Evolutionary conservation across 1,140 invertebrate species (phyloP).

Genomic region (Brachionus koreanus): DNA sequence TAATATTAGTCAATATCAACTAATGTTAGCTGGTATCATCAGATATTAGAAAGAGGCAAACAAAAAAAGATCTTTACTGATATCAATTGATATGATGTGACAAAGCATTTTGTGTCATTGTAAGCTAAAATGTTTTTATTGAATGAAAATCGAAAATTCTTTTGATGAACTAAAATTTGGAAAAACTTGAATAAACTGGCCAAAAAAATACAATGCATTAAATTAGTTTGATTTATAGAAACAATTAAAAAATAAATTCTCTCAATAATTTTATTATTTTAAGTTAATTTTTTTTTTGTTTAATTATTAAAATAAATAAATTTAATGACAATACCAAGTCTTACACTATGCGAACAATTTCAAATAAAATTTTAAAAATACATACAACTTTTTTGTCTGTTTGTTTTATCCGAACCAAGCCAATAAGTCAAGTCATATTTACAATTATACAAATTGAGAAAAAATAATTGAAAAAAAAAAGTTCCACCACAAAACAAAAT

Average conservation of each 20-base stretch:
- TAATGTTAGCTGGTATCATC: no score
- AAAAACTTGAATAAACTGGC: no score
- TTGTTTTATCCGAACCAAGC: neutral
- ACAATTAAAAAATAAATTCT: neutral
- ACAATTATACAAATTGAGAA: neutral
- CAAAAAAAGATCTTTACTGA: no score
- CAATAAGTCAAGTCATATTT: neutral
- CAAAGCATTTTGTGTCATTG: no score
- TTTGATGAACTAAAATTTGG: no score
- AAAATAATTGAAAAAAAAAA: neutral
- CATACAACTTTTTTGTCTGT: neutral
- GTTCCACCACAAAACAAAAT: neutral
- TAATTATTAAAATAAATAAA: neutral
- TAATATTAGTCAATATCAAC: no score
- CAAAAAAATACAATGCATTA: no score
- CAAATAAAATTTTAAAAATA: neutral
- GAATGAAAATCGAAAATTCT: no score
- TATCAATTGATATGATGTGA: no score
- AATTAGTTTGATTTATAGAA: no score
- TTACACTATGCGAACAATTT: neutral
- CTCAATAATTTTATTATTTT: constrained; percentile 30
- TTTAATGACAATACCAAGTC: neutral
- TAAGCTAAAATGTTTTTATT: no score
- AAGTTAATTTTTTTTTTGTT: neutral
- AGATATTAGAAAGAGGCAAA: no score